Base-by-base conservation (phyloP, 2,113 vertebrate genomes). In the Paraplagusia blochii region DNA sequence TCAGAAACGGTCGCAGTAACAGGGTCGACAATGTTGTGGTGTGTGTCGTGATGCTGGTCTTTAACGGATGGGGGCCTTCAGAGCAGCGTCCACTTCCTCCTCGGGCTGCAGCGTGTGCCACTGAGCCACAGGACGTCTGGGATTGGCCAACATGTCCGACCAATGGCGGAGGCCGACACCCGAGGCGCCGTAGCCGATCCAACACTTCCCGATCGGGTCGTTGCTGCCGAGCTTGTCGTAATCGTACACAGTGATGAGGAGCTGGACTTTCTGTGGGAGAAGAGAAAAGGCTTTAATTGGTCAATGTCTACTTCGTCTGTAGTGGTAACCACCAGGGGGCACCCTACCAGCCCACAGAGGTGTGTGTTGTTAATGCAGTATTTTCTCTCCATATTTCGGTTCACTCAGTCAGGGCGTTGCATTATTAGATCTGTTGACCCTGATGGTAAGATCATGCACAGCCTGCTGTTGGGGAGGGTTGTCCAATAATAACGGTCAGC, bases 61-160 rank as follows among this genome's bases (percentile, higher is more conserved):
- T 91, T 85, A 93, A 77, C 87, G 92, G 36, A 91, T 87, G 44
- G 90, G 87, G 44, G 90, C 84, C 67, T 92, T 92, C 22, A 94
- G 79, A 5, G 84, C 84, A 1, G 86, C 85, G 8, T 93, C 92
- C 51, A 94, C 83, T 48, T 93, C 92, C 60, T 93, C 92, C 71
- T 93, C 92, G 0, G 80, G 58, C 53, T 57, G 84, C 65, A 94
- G 87, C 3, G 88, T 89, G 76, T 94, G 92, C 93, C 93, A 94
- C 85, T 93, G 93, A 38, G 92, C 93, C 44, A 93, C 90, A 0
- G 92, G 93, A 35, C 93, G 90, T 42, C 93, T 83, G 36, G 93
- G 93, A 58, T 94, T 94, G 82, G 93, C 92, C 78, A 94, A 58
- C 93, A 93, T 94, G 72, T 94, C 93, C 0, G 93, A 93, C 93